Percentiles rank a stretch among this genome's conserved stretches.
Evolutionary conservation across 1,140 invertebrate genomes (phyloP).

Genomic region (Bombus fervidus): DNA sequence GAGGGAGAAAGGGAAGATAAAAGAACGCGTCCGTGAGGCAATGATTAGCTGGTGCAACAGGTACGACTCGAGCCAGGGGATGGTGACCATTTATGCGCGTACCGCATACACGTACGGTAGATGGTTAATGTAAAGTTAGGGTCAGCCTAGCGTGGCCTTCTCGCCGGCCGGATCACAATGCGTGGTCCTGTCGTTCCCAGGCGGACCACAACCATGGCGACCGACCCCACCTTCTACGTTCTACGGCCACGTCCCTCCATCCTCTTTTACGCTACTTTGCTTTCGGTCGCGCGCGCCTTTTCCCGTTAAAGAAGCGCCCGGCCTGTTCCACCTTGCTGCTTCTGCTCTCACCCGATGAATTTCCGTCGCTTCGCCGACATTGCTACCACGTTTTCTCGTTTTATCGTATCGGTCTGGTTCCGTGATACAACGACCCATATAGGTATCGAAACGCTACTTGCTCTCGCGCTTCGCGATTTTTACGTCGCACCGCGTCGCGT

Average conservation of each 20-base stretch:
- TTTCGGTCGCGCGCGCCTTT: slow-evolving; percentile 51
- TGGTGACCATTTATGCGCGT: slow-evolving; percentile 66
- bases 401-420: not conserved
- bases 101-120: slow-evolving; percentile 68
- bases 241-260: slow-evolving; percentile 15
- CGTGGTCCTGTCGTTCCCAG: slow-evolving; percentile 79
- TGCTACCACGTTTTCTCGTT: not conserved
- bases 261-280: slow-evolving; percentile 30
- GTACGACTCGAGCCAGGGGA: slow-evolving; percentile 61
- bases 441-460: not conserved
- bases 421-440: too few species aligned
- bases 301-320: slow-evolving; percentile 55
- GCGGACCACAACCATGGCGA: slow-evolving; percentile 81
- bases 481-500: slow-evolving; percentile 5
- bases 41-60: slow-evolving; percentile 73
- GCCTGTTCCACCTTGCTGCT: slow-evolving; percentile 17
- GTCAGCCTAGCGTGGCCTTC: slow-evolving; percentile 81
- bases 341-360: not conserved
- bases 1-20: slow-evolving; percentile 41
- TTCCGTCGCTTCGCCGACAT: not conserved
- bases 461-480: not conserved
- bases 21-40: slow-evolving; percentile 43
- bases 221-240: slow-evolving; percentile 74
- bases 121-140: slow-evolving; percentile 79
- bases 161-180: slow-evolving; percentile 76